Evolutionary conservation across 1,140 invertebrate genomes (phyloP), one percentile per base, ranked within the genome.

Genomic region (Drosophila littoralis): DNA sequence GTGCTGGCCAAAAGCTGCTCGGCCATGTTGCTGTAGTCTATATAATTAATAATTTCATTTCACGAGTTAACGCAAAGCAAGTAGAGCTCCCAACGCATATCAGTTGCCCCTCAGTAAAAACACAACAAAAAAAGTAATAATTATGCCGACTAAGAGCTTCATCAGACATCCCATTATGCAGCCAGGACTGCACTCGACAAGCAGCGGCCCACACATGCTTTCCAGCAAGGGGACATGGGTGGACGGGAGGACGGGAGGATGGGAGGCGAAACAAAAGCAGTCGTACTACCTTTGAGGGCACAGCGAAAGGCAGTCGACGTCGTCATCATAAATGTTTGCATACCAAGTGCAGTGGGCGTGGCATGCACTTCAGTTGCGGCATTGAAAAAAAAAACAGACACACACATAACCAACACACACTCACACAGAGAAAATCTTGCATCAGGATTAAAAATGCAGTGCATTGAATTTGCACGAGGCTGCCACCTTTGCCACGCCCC

Each of bases 101-200:
- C 81, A 70, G 59, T 77, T 77, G 50, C 64, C 40, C 10, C 46
- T 67, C 61, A 40, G 46, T 17, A 63, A 57, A 45, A 43, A 58
- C 43, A 40, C 50, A 54, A 66, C 42, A 36, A 45, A 72, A 70
- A 88, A 78, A 86, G 84, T 86, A 89, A 85, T 89, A 89, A 89
- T 89, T 89, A 89, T 90, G 85, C 81, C 84, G 84, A 89, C 84
- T 89, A 89, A 89, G 84, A 89, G 84, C 84, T 89, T 89, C 84
- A 89, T 89, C 84, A 89, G 84, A 89, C 84, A 89, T 89, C 84
- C 84, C 77, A 89, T 89, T 89, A 89, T 89, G 85, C 85, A 82
- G 63, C 84, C 75, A 73, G 77, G 75, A 84, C 77, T 89, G 77
- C 84, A 89, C 84, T 89, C 80, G 84, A 84, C 78, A 75, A 75